A percentile compares a stretch with the other conserved stretches of the same genome.
phyloP scores from a whole-genome alignment of 2,888 invertebrate species.

The Ochropleura plecta region DNA sequence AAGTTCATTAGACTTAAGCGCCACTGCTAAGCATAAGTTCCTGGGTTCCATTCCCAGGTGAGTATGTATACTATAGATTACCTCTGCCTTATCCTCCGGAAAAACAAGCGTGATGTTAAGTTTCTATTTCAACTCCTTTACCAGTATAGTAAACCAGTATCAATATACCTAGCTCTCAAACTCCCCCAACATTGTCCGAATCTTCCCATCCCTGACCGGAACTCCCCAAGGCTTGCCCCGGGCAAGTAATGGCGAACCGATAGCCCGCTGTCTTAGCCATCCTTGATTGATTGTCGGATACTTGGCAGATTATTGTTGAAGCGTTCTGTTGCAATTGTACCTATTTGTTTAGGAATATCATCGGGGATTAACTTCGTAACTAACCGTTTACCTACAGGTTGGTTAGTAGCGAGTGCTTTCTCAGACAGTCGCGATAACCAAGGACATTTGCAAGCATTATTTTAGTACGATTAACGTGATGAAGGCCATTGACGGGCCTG shows the following conservation, averaged over 20 bases:
- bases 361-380: background rate
- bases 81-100: background rate
- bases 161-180: constrained; percentile 11
- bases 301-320: constrained; percentile 26
- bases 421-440: background rate
- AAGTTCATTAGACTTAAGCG: too few relatives aligned
- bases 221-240: constrained; percentile 18
- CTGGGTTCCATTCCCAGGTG: background rate
- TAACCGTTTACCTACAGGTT: background rate
- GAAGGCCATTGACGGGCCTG: background rate
- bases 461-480: background rate
- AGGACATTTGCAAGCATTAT: background rate
- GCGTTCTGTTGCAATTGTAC: constrained; percentile 13
- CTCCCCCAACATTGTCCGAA: constrained; percentile 39
- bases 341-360: constrained; percentile 34
- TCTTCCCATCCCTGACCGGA: background rate
- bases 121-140: background rate
- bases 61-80: background rate
- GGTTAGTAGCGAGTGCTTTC: background rate
- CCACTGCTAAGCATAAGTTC: background rate
- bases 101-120: background rate
- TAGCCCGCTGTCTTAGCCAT: constrained; percentile 57
- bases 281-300: constrained; percentile 48
- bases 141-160: background rate
- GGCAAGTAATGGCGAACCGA: constrained; percentile 56